A percentile compares a stretch with the other conserved stretches of the same genome.
Conservation (phyloP, 2,888 invertebrate genomes). For the Nebria brevicollis region DNA sequence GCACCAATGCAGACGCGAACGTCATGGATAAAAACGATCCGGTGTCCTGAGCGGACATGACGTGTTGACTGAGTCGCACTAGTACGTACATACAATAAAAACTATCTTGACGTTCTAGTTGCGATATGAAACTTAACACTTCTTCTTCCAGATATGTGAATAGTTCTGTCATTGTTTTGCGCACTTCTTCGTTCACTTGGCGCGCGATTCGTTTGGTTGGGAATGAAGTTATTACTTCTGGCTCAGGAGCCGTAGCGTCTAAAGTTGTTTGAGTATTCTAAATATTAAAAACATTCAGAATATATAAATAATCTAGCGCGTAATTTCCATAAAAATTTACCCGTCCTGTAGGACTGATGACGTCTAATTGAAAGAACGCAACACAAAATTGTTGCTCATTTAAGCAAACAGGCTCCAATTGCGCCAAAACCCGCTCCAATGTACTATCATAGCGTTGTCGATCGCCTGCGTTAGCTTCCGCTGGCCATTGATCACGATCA, state of each 20-base stretch:
- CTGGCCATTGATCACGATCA: constrained; percentile 73
- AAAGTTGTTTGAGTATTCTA: constrained; percentile 69
- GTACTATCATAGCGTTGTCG: constrained; percentile 73
- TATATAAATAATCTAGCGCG: neutral
- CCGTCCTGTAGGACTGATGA: constrained; percentile 67
- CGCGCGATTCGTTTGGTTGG: constrained; percentile 71
- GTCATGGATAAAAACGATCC: constrained; percentile 89
- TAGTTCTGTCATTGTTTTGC: constrained; percentile 87
- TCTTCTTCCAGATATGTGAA: constrained; percentile 90
- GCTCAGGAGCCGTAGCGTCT: constrained; percentile 62
- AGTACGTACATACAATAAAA: constrained; percentile 96
- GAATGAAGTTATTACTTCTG: constrained; percentile 51
- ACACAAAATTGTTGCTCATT: constrained; percentile 96
- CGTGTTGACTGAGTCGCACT: constrained; percentile 91
- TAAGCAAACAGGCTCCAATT: constrained; percentile 90
- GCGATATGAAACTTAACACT: constrained; percentile 83
- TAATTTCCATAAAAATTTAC: constrained; percentile 48
- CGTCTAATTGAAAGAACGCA: constrained; percentile 80
- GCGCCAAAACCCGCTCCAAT: constrained; percentile 85
- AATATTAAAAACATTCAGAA: constrained; percentile 4
- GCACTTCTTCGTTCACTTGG: constrained; percentile 80
- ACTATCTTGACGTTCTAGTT: constrained; percentile 88
- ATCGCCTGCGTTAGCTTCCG: constrained; percentile 70
- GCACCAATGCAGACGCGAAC: constrained; percentile 85
- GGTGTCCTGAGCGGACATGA: constrained; percentile 87